Conservation (phyloP, 2,797 vertebrate genomes). For the Tiaroga cobitis region DNA sequence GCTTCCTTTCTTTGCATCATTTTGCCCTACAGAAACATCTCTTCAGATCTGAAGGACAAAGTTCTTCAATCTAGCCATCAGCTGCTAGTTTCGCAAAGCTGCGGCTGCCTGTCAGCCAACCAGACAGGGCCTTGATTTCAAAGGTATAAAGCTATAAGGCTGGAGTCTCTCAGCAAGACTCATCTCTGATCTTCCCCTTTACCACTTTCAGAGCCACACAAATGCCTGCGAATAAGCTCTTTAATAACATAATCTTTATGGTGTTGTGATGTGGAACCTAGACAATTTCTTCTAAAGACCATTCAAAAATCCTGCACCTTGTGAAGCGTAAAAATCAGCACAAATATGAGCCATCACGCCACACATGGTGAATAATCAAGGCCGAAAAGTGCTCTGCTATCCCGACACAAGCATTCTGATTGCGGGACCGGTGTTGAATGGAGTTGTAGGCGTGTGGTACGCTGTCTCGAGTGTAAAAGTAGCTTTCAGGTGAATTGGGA, state of each 20-base stretch:
- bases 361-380: constrained; percentile 29
- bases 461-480: constrained; percentile 14
- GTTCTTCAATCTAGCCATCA: constrained; percentile 40
- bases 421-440: constrained; percentile 14
- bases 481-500: constrained; percentile 29
- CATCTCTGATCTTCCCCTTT: constrained; percentile 32
- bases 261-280: not conserved
- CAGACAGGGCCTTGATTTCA: constrained; percentile 40
- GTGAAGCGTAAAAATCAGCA: constrained; percentile 27
- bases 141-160: constrained; percentile 14
- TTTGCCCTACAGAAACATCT: constrained; percentile 43
- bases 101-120: constrained; percentile 11
- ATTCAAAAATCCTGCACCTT: not conserved
- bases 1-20: constrained; percentile 35
- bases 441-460: constrained; percentile 28
- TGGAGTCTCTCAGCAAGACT: constrained; percentile 25
- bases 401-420: constrained; percentile 38
- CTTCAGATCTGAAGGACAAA: constrained; percentile 58
- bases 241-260: not conserved
- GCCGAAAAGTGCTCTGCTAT: not conserved
- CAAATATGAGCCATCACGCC: constrained; percentile 13
- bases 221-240: not conserved
- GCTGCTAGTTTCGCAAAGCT: constrained; percentile 7
- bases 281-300: constrained; percentile 13
- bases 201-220: constrained; percentile 13